Base-by-base conservation (phyloP, 2,113 vertebrate genomes). In the Aegithalos caudatus region DNA sequence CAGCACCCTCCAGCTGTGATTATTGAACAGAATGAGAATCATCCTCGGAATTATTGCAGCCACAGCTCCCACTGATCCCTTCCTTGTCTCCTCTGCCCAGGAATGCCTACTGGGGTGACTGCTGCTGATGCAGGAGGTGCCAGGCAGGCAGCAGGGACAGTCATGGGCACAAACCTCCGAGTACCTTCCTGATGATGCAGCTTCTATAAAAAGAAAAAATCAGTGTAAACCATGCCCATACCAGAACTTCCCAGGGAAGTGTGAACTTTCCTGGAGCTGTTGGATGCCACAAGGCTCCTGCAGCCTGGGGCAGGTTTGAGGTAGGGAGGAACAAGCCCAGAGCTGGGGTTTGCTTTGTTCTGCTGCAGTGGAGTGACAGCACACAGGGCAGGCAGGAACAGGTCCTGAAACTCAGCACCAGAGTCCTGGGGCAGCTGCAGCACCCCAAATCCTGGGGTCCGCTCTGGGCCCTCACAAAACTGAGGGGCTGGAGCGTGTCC, bases 31-130 rank as follows among this genome's bases (percentile, higher is more conserved):
- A 67, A n/a, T 1, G 2, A 44, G 28, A 23, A 38, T 33, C 22
- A 51, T 1, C 66, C 61, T 21, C 29, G 65, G 65, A 47, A 12
- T 54, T 17, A 24, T 1, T 62, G 50, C 60, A 31, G 1, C 38
- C 67, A 21, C 0, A 0, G 28, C 64, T 56, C 18, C 3, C 33
- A 14, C 0, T 0, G 0, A 19, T 35, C n/a, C n/a, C 24, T 51
- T 69, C 3, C 3, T 7, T 29, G 33, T 38, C 74, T 80, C 9
- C 45, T 51, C 35, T 50, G 60, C 65, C 71, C 7, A 2, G 70
- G 21, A 90, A 42, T 31, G 15, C 51, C n/a, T 10, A 1, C 44
- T 38, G 11, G 3, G 10, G 19, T 78, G 25, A 2, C 7, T 58
- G 50, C 53, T 67, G 88, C 57, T 54, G 64, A 7, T 62, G 42